Evolutionary conservation across 2,113 vertebrate genomes (phyloP).

Genomic region (Colaptes auratus): DNA sequence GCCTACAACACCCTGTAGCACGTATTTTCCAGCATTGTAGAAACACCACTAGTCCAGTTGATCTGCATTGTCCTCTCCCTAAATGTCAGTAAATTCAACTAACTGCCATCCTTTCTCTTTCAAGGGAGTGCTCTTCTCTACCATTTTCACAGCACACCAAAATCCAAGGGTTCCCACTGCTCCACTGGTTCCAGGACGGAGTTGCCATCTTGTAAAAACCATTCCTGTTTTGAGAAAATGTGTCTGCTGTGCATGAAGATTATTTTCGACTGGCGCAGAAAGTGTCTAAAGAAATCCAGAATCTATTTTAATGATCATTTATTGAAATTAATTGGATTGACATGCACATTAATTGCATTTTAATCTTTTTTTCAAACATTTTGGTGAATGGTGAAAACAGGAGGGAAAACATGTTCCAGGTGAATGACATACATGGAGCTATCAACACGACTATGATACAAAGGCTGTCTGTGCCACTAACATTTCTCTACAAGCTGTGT

Average conservation of each 20-base stretch:
- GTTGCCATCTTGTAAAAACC: neutral
- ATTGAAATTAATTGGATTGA: slow-evolving; percentile 38
- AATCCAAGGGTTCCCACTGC: neutral
- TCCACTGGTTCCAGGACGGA: neutral
- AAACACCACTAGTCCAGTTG: neutral
- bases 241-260: neutral
- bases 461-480: neutral
- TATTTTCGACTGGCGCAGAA: neutral
- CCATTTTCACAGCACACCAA: neutral
- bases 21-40: neutral
- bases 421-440: neutral
- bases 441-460: neutral
- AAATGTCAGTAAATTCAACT: neutral
- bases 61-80: neutral
- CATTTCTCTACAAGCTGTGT: neutral
- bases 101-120: neutral
- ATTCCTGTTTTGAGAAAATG: neutral
- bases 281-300: slow-evolving; percentile 2
- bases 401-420: slow-evolving; percentile 30
- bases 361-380: neutral
- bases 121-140: neutral
- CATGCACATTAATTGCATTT: slow-evolving; percentile 19
- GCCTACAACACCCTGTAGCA: neutral
- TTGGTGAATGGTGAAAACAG: neutral
- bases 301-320: slow-evolving; percentile 27